Evolutionary conservation across 2,888 invertebrate genomes (phyloP).

Genomic region (Drymonia ruficornis): DNA sequence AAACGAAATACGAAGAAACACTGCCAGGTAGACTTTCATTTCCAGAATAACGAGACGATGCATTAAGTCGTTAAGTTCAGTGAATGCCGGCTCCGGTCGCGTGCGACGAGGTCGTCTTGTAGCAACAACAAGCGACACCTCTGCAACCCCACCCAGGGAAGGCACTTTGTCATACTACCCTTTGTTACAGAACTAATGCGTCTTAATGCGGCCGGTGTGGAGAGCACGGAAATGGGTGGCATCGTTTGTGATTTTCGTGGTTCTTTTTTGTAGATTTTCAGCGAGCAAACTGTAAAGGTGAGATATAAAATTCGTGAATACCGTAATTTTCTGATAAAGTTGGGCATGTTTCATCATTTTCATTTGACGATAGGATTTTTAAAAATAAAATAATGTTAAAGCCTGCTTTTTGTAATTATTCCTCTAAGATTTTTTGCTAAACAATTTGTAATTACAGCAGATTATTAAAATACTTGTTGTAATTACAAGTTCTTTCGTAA

Average conservation of each 20-base stretch:
- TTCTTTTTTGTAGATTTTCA: constrained; percentile 22
- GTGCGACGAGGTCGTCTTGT: constrained; percentile 37
- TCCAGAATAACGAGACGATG: constrained; percentile 58
- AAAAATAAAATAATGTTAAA: too few species aligned
- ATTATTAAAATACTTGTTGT: too few species aligned
- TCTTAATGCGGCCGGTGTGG: constrained; percentile 62
- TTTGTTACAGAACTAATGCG: constrained; percentile 74
- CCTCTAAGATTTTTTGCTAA: too few species aligned
- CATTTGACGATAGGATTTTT: too few species aligned
- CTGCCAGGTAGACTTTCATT: constrained; percentile 34
- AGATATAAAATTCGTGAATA: constrained; percentile 23
- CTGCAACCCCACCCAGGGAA: constrained; percentile 53
- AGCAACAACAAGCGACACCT: constrained; percentile 51
- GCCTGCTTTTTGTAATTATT: too few species aligned
- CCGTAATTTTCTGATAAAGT: constrained; percentile 10
- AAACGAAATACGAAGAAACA: constrained; percentile 10
- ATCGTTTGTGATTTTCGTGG: constrained; percentile 54
- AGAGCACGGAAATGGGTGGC: constrained; percentile 58
- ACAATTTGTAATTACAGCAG: too few species aligned
- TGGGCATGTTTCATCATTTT: too few species aligned
- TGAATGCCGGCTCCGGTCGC: constrained; percentile 52
- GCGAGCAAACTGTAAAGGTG: constrained; percentile 16
- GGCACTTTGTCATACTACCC: constrained; percentile 72
- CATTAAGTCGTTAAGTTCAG: constrained; percentile 71
- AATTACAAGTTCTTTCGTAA: too few species aligned